These are phyloP conservation scores for Diglossa cyanea DNA, from an alignment of 2,797 vertebrate genomes.

Conservation along the genomic window DNA sequence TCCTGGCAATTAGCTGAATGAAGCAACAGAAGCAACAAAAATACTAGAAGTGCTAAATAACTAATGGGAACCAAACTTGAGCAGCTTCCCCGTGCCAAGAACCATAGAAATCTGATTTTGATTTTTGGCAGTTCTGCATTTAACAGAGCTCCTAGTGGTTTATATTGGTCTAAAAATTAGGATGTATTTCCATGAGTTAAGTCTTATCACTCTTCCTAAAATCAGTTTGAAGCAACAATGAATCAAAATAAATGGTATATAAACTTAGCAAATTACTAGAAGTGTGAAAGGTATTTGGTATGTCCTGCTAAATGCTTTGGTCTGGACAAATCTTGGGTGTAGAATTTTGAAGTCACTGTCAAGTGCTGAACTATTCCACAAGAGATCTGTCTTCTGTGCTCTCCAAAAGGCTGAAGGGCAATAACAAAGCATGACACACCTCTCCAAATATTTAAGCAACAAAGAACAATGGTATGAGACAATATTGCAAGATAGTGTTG, in stretches of 20 bases:
- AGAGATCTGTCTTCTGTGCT: background rate
- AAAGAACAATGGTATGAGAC: conserved; percentile 39
- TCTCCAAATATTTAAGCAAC: conserved; percentile 51
- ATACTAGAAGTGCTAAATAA: conserved; percentile 24
- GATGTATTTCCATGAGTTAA: background rate
- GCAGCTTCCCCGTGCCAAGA: background rate
- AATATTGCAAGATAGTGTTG: conserved; percentile 37
- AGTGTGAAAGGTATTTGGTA: background rate
- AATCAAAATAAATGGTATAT: background rate
- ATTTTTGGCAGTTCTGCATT: background rate
- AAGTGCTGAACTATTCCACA: background rate
- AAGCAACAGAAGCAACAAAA: conserved; percentile 39
- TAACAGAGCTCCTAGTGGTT: background rate
- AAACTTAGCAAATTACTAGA: background rate
- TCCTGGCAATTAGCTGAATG: conserved; percentile 37
- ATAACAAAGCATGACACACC: background rate
- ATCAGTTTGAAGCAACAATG: background rate
- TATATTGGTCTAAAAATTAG: background rate
- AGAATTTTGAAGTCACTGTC: background rate
- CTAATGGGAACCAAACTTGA: background rate
- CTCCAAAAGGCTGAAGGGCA: background rate
- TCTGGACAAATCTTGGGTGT: background rate
- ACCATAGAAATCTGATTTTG: background rate
- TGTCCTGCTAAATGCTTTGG: background rate
- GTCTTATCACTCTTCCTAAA: background rate